Conservation (phyloP, 2,797 vertebrate species). For the Argentina silus region DNA sequence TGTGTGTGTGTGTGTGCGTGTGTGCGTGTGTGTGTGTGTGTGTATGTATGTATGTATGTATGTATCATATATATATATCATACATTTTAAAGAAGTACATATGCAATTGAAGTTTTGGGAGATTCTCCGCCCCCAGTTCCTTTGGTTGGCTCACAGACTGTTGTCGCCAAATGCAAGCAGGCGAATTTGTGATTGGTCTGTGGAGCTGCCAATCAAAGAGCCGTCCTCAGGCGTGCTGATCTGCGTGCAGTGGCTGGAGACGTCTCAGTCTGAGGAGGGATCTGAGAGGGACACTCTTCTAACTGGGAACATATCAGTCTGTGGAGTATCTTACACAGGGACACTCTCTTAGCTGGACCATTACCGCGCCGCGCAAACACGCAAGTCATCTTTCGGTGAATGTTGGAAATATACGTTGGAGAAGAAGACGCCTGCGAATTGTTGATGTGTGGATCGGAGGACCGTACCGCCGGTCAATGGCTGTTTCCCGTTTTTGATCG, state of each 20-base stretch:
- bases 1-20: too few species aligned
- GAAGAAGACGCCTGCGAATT: slow-evolving; percentile 66
- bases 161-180: slow-evolving; percentile 51
- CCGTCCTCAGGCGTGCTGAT: slow-evolving; percentile 73
- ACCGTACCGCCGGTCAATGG: slow-evolving; percentile 78
- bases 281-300: slow-evolving; percentile 63
- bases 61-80: too few species aligned
- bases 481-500: slow-evolving; percentile 73
- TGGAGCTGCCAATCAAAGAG: slow-evolving; percentile 78
- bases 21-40: too few species aligned
- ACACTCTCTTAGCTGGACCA: slow-evolving; percentile 71
- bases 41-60: too few species aligned
- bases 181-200: slow-evolving; percentile 73
- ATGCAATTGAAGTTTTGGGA: slow-evolving; percentile 63
- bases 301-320: slow-evolving; percentile 10
- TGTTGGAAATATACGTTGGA: slow-evolving; percentile 52
- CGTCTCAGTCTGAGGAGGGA: slow-evolving; percentile 81
- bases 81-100: too few species aligned
- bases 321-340: slow-evolving; percentile 51
- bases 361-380: slow-evolving; percentile 65
- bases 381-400: slow-evolving; percentile 63
- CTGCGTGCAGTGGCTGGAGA: slow-evolving; percentile 52
- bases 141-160: slow-evolving; percentile 75
- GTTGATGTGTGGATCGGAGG: slow-evolving; percentile 81
- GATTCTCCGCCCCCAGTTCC: slow-evolving; percentile 70